Percentiles rank a stretch among this genome's conserved stretches.
Conservation (phyloP, 1,140 invertebrate species). For the Andricus grossulariae region DNA sequence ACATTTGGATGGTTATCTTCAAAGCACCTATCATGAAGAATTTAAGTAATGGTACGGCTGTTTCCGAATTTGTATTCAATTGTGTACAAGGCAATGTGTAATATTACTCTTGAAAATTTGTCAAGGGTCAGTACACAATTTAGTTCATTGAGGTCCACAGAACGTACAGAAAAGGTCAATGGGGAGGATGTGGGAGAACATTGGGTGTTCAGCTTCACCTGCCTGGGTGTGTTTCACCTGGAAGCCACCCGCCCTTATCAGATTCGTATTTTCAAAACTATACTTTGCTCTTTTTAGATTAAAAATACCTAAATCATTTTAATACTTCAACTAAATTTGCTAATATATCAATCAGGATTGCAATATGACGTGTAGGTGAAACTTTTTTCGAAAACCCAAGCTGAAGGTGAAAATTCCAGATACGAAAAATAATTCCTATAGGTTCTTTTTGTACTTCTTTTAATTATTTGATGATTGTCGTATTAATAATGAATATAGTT, state of each 20-base stretch:
- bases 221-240: neutral
- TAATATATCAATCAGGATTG: no score
- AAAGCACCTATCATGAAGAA: neutral
- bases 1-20: neutral
- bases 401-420: no score
- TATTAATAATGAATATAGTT: no score
- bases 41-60: neutral
- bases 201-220: slow-evolving; percentile 12
- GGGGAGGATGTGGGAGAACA: neutral
- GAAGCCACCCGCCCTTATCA: slow-evolving; percentile 10
- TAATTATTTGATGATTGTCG: no score
- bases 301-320: neutral
- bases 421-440: no score
- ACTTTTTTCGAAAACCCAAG: no score
- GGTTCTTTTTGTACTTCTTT: no score
- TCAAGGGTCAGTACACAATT: neutral
- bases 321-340: no score
- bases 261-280: neutral
- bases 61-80: neutral
- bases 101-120: slow-evolving; percentile 3
- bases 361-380: no score
- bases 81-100: neutral
- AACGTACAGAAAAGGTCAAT: neutral
- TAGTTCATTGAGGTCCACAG: neutral
- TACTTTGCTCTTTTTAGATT: neutral